Evolutionary conservation across 2,113 vertebrate genomes (phyloP), one percentile per base, ranked within the genome.

Genomic region (Balaeniceps rex): DNA sequence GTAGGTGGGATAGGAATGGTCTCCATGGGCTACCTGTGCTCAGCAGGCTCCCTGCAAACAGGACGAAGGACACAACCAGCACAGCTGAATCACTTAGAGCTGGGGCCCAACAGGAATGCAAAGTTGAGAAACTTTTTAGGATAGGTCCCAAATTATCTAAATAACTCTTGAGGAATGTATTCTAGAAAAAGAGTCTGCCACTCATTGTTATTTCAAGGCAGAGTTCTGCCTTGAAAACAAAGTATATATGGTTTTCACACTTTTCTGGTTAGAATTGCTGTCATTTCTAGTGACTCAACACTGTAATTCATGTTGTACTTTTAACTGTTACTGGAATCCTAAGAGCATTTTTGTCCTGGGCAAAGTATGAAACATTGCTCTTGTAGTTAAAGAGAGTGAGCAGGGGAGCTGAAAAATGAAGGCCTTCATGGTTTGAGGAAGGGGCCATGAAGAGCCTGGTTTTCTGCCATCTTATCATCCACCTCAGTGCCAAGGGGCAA

Each of bases 211-310:
- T 81, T 94, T 90, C 38, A 19, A 55, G 54, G 33, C 34, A 36
- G 75, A 90, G 75, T 71, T 94, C 80, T 86, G 83, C 55, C 83
- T 92, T 68, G 64, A 95, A 94, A 97, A 78, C 34, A 88, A 92
- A 93, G 86, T 82, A 94, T 51, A 75, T 71, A 84, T 36, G 63
- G 76, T 71, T 96, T 94, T 94, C 92, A 84, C 94, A 83, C 88
- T 93, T 80, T 64, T 78, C 72, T 91, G 72, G 77, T 95, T 96
- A 95, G 92, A 92, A 68, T 9, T 90, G 65, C 88, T 93, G 86
- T 88, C 86, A 75, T 84, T 97, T 95, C 86, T 90, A 93, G 76
- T 84, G 95, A 94, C 84, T 88, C 94, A 94, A 84, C 61, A n/a
- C 68, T 69, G 72, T 91, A 94, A 93, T 88, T 95, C 86, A 71